Base-by-base conservation (phyloP, 2,888 invertebrate species). In the Listrodromus nycthemerus region DNA sequence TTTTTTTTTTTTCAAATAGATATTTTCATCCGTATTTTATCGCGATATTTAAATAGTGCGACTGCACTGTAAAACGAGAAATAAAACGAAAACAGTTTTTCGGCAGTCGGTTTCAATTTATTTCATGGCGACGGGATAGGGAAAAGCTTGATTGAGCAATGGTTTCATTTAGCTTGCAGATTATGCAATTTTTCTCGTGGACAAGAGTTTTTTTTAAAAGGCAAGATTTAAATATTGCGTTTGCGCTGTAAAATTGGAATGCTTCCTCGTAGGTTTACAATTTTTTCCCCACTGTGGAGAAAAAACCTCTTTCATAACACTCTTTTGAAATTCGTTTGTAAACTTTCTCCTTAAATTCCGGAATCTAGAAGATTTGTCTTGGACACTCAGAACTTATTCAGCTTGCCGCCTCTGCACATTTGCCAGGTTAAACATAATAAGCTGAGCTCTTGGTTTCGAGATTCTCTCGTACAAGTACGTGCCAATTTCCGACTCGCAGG, bases 351-450 rank as follows among this genome's bases (percentile, higher is more conserved):
- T 1, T 33, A 33, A 33, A 6, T 33, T 8, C 7, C 7, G 4
- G 33, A 4, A 33, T 33, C 7, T 0, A 33, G 33, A 33, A 33
- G 33, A 33, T 33, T 33, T 8, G 33, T 21, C 7, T 19, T 45
- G 45, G 16, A 30, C 24, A 13, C 27, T 41, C 27, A 61, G 27
- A 61, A 73, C 27, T 41, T 45, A 73, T 73, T 19, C 41, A 21
- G 8, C 41, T 27, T 2, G 27, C 16, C 7, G 16, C 45, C 16
- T 2, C 41, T 2, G 21, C 24, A 6, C 27, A 61, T 73, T 73
- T 61, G 16, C 58, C 24, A 10, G 61, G 5, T 10, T 27, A 19
- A 24, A 41, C 10, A 19, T 58, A 61, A 73, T 27, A 61, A 73
- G 10, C 55, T 61, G 41, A 58, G n/a, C 21, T 21, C 61, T 45